A percentile compares a stretch with the other conserved stretches of the same genome.
Evolutionary conservation across 1,140 invertebrate species (phyloP).

Genomic region (Drosophila parvula): DNA sequence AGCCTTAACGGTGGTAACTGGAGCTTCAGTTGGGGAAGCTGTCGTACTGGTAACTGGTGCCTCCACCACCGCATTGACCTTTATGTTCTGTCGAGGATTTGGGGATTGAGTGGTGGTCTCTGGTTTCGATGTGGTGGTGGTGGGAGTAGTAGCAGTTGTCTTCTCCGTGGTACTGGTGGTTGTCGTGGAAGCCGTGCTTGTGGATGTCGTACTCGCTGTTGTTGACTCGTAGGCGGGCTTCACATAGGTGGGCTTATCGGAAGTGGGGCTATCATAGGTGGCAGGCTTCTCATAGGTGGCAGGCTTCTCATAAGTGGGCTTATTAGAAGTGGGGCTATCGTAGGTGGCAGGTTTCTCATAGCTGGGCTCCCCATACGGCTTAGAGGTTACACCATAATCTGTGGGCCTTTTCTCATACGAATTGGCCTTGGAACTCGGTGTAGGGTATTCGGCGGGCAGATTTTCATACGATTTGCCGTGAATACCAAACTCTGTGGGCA

Average conservation of each 20-base stretch:
- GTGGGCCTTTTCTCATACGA: slow-evolving; percentile 17
- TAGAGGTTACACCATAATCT: slow-evolving; percentile 6
- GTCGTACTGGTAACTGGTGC: not conserved
- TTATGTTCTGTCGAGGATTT: slow-evolving; percentile 19
- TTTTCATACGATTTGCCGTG: not conserved
- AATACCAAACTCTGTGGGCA: slow-evolving; percentile 21
- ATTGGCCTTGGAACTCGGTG: not conserved
- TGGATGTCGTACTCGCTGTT: not conserved
- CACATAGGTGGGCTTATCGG: not conserved
- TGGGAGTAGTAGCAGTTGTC: not conserved
- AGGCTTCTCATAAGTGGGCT: slow-evolving; percentile 3
- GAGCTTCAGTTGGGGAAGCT: slow-evolving; percentile 1
- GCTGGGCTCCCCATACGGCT: not conserved
- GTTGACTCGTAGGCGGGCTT: not conserved
- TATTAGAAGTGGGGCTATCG: not conserved
- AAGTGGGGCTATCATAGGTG: not conserved
- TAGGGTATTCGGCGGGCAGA: not conserved
- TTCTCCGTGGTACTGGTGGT: not conserved
- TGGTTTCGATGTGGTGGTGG: slow-evolving; percentile 4
- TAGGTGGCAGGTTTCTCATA: not conserved
- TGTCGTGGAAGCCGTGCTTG: not conserved
- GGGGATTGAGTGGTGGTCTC: not conserved
- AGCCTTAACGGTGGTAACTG: slow-evolving; percentile 3
- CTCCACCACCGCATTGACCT: slow-evolving; percentile 19
- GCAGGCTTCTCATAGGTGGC: not conserved